A percentile compares a stretch with the other conserved stretches of the same genome.
phyloP scores from a whole-genome alignment of 2,888 invertebrate genomes.

The Drosophila diplacantha region DNA sequence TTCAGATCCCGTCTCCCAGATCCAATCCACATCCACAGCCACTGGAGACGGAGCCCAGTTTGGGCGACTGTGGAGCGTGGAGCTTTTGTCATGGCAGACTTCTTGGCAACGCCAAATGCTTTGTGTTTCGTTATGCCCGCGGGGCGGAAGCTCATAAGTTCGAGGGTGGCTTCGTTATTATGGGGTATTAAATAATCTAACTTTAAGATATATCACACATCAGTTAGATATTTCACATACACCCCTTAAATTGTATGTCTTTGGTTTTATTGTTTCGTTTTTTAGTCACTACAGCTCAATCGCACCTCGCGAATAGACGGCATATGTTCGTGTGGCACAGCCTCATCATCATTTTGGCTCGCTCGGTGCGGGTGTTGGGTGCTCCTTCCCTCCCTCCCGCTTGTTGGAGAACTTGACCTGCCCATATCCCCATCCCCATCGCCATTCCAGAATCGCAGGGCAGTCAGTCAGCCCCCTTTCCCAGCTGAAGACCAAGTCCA shows the following conservation, averaged over 20 bases:
- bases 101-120: slow-evolving; percentile 70
- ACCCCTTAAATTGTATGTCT: not conserved
- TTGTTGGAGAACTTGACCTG: slow-evolving; percentile 20
- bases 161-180: slow-evolving; percentile 17
- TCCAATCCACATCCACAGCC: slow-evolving; percentile 13
- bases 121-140: slow-evolving; percentile 47
- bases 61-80: slow-evolving; percentile 31
- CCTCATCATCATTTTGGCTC: slow-evolving; percentile 36
- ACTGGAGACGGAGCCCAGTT: slow-evolving; percentile 2
- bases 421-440: slow-evolving; percentile 17
- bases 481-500: slow-evolving; percentile 10
- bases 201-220: not conserved
- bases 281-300: not conserved
- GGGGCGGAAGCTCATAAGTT: slow-evolving; percentile 48
- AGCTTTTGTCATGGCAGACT: slow-evolving; percentile 70
- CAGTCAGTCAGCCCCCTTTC: slow-evolving; percentile 8
- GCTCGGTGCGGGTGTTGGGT: slow-evolving; percentile 28
- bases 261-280: not conserved
- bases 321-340: slow-evolving; percentile 11
- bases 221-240: not conserved
- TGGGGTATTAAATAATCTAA: not conserved
- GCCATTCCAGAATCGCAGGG: slow-evolving; percentile 11
- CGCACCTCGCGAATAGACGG: slow-evolving; percentile 24
- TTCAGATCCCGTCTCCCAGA: slow-evolving; percentile 17
- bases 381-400: slow-evolving; percentile 1